These are phyloP conservation scores for Smutsia temminckii DNA, from an alignment of 2,797 vertebrate genomes.

Conservation along the genomic window DNA sequence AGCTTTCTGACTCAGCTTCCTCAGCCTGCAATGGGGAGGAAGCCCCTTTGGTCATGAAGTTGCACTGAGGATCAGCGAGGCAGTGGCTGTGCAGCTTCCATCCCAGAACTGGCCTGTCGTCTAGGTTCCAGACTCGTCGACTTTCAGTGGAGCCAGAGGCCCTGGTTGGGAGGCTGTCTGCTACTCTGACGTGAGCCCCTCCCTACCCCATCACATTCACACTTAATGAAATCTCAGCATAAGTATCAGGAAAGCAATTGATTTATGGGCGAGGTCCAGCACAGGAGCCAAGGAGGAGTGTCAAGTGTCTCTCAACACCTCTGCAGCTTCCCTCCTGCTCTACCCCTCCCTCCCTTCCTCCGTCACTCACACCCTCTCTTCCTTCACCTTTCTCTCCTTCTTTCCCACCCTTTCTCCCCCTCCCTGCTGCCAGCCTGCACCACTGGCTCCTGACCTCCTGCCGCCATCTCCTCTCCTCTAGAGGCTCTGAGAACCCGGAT, in stretches of 20 bases:
- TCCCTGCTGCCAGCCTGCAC: not conserved
- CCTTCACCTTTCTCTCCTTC: not conserved
- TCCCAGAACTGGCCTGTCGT: not conserved
- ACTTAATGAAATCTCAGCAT: rapidly evolving
- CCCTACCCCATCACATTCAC: not conserved
- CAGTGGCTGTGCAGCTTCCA: not conserved
- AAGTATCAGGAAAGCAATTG: rapidly evolving
- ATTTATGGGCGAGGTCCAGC: rapidly evolving
- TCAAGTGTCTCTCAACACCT: not conserved
- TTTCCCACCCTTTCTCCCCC: not conserved
- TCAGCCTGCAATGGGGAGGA: not conserved
- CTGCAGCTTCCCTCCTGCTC: not conserved
- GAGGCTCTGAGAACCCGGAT: not conserved
- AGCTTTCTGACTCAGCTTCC: not conserved
- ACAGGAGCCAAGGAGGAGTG: not conserved
- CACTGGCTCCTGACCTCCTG: not conserved
- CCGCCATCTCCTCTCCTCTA: not conserved
- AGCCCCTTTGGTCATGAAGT: not conserved
- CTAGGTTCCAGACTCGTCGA: rapidly evolving
- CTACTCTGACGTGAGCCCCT: not conserved
- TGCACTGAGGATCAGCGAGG: not conserved
- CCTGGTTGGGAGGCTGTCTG: not conserved
- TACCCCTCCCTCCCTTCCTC: rapidly evolving
- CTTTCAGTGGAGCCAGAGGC: not conserved
- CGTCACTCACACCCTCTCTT: rapidly evolving